phyloP scores from a whole-genome alignment of 2,113 vertebrate genomes.

The Ctenodactylus gundi region DNA sequence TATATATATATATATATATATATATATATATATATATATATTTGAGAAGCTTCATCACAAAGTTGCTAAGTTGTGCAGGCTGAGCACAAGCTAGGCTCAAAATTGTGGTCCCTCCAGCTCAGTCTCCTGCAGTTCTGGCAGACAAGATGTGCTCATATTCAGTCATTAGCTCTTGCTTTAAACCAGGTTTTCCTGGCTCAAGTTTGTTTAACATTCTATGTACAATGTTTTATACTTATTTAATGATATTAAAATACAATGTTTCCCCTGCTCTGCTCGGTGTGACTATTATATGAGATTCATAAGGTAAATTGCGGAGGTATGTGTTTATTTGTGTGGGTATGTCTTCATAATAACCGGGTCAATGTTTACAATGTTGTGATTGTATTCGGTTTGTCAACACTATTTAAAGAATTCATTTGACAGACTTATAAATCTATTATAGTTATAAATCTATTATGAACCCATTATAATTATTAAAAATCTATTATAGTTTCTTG shows the following conservation, averaged over 20 bases:
- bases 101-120: background rate
- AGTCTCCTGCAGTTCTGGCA: background rate
- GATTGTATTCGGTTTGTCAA: background rate
- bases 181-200: background rate
- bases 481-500: background rate
- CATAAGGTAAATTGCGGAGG: background rate
- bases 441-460: background rate
- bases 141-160: no score
- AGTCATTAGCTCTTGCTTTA: no score
- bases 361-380: background rate
- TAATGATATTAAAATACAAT: background rate
- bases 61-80: background rate
- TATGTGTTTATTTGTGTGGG: background rate
- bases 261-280: background rate
- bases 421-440: background rate
- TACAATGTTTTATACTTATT: background rate
- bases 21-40: no score
- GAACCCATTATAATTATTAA: background rate
- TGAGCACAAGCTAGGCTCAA: background rate
- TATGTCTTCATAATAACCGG: background rate
- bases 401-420: background rate
- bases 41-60: background rate
- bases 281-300: background rate
- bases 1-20: no score
- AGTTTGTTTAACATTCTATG: background rate